A percentile compares a stretch with the other conserved stretches of the same genome.
phyloP scores from a whole-genome alignment of 2,113 vertebrate species.

The Ctenodactylus gundi region DNA sequence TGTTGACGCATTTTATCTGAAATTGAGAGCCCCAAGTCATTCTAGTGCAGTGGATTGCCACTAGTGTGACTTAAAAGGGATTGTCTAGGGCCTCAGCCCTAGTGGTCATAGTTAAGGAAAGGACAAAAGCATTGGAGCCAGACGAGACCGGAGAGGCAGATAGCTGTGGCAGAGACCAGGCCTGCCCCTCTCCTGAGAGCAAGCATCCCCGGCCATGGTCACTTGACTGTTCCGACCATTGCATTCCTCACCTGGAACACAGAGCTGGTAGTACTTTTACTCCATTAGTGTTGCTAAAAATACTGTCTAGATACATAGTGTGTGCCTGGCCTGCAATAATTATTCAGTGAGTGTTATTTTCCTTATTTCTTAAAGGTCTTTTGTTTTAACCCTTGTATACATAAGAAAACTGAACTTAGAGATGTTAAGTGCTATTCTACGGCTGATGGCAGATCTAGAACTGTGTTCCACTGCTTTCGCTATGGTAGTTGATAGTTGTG shows the following conservation, averaged over 20 bases:
- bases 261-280: neutral
- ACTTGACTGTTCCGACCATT: neutral
- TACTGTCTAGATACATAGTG: accelerated
- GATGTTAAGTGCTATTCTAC: neutral
- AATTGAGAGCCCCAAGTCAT: neutral
- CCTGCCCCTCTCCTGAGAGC: neutral
- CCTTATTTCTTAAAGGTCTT: neutral
- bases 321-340: neutral
- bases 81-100: neutral
- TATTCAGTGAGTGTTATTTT: neutral
- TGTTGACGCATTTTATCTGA: neutral
- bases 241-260: neutral
- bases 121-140: neutral
- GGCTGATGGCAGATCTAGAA: neutral
- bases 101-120: neutral
- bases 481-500: neutral
- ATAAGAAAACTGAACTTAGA: neutral
- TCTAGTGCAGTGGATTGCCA: neutral
- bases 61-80: neutral
- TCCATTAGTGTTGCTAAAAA: neutral
- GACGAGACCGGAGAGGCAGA: neutral
- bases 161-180: too few species aligned
- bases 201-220: neutral
- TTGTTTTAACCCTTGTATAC: neutral
- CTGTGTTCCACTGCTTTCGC: neutral